Base-by-base conservation (phyloP, 2,888 invertebrate genomes). In the Erebia aethiops region DNA sequence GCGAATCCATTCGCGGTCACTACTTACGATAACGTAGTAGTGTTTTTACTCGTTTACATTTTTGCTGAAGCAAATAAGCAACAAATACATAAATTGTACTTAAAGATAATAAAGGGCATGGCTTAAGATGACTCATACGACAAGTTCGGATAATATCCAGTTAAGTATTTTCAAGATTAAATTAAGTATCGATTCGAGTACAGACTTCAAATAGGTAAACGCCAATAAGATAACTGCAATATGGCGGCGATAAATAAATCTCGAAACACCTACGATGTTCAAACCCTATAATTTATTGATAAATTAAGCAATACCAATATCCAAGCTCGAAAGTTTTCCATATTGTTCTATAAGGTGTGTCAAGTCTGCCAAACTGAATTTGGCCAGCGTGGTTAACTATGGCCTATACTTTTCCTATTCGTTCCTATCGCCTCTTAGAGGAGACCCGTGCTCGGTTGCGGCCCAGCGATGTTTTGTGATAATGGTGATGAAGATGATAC, bases 181-280 rank as follows among this genome's bases (percentile, higher is more conserved):
- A 57, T 66, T 66, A 46, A 46, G 41, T 66, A 21, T 46, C 41
- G 66, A 66, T 54, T 43, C 10, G 21, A 21, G 8, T 18, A 18
- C 14, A 11, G 66, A 18, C 58, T 26, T 13, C 56, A 26, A 56
- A 61, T 58, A 51, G 46, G 63, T 26, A 54, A 60, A 64, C 35
- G 60, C 49, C 68, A 51, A 70, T 67, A 56, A n/a, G n/a, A 61
- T 63, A 52, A 16, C 49, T 58, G 62, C 62, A 49, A 62, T 62
- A 62, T 62, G 62, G 41, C 43, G 21, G 57, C 46, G 43, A 71
- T 64, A 68, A 73, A 73, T 73, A 62, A 68, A 71, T 56, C 58
- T 57, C 57, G 61, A 71, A 68, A 52, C 71, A 35, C 73, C 68
- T 57, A 66, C 71, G 54, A 35, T 16, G 26, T 49, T 43, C 43